phyloP scores from a whole-genome alignment of 1,140 invertebrate genomes.

The Aphelinus certus region DNA sequence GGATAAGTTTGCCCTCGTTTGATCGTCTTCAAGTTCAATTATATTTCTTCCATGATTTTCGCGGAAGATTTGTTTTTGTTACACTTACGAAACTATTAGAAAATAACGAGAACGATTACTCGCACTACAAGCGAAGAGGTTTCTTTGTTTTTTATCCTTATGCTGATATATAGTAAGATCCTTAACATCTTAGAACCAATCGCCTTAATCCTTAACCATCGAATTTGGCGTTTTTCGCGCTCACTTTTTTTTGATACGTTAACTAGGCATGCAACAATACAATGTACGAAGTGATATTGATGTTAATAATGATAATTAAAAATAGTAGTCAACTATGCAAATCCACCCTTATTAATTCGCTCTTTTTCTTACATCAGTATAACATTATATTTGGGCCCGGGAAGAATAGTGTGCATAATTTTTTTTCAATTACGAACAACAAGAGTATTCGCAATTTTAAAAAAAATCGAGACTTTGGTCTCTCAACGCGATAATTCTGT shows the following conservation, averaged over 20 bases:
- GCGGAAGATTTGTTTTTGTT: neutral
- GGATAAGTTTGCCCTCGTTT: neutral
- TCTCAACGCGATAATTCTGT: slow-evolving; percentile 12
- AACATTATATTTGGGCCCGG: slow-evolving; percentile 63
- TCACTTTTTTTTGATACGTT: slow-evolving; percentile 54
- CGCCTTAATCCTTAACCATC: slow-evolving; percentile 30
- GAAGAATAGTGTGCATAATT: slow-evolving; percentile 58
- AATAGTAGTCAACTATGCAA: slow-evolving; percentile 57
- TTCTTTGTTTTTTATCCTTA: slow-evolving; percentile 44
- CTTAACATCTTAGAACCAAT: slow-evolving; percentile 34
- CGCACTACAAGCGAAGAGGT: slow-evolving; percentile 50
- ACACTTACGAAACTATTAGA: slow-evolving; percentile 26
- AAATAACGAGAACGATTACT: slow-evolving; percentile 46
- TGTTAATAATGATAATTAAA: slow-evolving; percentile 53
- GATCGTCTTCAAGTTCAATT: neutral
- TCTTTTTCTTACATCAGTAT: slow-evolving; percentile 48
- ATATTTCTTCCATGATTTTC: neutral
- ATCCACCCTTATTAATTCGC: slow-evolving; percentile 36
- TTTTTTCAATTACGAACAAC: slow-evolving; percentile 24
- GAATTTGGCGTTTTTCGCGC: slow-evolving; percentile 39
- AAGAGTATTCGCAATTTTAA: neutral
- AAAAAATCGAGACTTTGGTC: slow-evolving; percentile 12
- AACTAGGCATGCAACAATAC: slow-evolving; percentile 65
- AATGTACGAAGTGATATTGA: slow-evolving; percentile 52
- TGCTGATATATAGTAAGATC: slow-evolving; percentile 38